A percentile compares a stretch with the other conserved stretches of the same genome.
These are phyloP conservation scores for Bicyclus anynana DNA, from an alignment of 1,140 invertebrate genomes.

Conservation along the genomic window DNA sequence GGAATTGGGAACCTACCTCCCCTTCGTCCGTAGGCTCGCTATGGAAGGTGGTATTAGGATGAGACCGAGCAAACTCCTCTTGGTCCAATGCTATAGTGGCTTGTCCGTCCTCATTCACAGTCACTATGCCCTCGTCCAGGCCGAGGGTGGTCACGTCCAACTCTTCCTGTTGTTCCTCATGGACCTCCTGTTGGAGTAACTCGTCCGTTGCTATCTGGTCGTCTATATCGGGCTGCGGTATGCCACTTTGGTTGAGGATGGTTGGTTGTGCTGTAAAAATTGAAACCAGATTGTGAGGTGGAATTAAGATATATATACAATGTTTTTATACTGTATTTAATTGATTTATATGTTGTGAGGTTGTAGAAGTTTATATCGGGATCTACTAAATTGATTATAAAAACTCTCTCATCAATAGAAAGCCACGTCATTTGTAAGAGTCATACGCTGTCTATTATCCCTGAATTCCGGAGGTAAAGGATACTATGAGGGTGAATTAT, in stretches of 20 bases:
- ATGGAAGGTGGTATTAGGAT: conserved; percentile 74
- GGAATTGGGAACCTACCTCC: conserved; percentile 32
- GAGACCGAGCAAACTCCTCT: conserved; percentile 68
- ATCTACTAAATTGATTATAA: no score
- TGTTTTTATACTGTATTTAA: no score
- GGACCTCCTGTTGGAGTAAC: conserved; percentile 33
- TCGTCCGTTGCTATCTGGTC: conserved; percentile 61
- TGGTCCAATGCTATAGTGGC: conserved; percentile 53
- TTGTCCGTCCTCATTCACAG: conserved; percentile 55
- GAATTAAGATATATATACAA: no score
- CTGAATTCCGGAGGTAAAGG: no score
- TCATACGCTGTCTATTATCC: no score
- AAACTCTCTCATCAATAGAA: no score
- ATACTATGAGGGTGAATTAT: no score
- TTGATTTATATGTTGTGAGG: no score
- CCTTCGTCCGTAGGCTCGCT: conserved; percentile 60
- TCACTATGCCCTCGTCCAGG: conserved; percentile 62
- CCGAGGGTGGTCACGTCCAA: conserved; percentile 44
- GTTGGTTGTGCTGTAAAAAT: conserved; percentile 52
- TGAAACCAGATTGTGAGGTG: no score
- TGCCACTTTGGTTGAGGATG: conserved; percentile 37
- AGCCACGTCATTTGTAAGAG: no score
- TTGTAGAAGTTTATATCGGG: no score
- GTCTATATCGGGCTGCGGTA: conserved; percentile 59
- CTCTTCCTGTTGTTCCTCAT: conserved; percentile 39